Evolutionary conservation across 2,113 vertebrate species (phyloP), one percentile per base, ranked within the genome.

Genomic region (Arvicanthis niloticus): DNA sequence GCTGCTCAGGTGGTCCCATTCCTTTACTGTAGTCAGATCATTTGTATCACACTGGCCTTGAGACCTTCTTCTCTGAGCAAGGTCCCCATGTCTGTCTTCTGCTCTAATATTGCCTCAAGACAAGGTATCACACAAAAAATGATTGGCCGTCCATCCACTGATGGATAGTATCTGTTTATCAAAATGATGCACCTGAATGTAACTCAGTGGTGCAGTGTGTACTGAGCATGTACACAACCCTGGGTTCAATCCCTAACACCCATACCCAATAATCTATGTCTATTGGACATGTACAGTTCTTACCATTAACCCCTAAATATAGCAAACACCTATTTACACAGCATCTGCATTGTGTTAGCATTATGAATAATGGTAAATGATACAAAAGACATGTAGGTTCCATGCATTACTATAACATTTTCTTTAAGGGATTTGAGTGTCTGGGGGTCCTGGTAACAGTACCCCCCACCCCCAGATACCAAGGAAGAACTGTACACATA

Each of bases 401-500:
- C 67, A 45, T 42, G 42, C 26, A 81, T 21, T 48, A 56, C 29
- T 21, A 22, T 31, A 48, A 31, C 42, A 68, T 68, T 87, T 87
- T 87, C 29, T 51, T 51, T 37, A 34, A 48, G 65, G 9, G 4
- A 60, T 15, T 48, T 7, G 17, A 86, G 48, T 0, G 22, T 31
- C 29, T 68, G 19, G 22, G 42, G 31, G 5, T 51, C 84, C 31
- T 51, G 5, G 60, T 48, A 86, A 34, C 29, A 48, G 34, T 42
- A 45, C 45, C 45, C 29, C 37, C 10, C 82, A 40, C 26, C 5
- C 29, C 34, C 16, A 86, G 29, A 86, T 67, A 86, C 62, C 58
- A 45, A 84, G 68, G 26, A 7, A 40, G 3, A 45, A 31, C 13
- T 60, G 0, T 34, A 4, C 17, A 0, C 1, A 2, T 16, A 0